These are phyloP conservation scores for Nycticorax nycticorax DNA, from an alignment of 2,113 vertebrate species.

Conservation along the genomic window DNA sequence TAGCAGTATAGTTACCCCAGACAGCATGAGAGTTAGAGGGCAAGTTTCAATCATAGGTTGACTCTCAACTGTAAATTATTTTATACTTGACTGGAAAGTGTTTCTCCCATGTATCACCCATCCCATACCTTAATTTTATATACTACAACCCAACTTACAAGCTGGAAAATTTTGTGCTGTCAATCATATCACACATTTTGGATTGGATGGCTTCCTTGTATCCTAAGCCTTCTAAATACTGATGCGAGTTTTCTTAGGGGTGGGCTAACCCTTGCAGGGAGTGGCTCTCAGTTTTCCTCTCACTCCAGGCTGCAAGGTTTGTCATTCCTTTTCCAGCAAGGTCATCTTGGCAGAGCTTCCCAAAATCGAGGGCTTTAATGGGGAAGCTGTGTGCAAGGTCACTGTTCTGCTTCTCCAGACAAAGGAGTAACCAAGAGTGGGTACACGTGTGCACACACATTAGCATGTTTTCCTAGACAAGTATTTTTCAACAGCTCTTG, in stretches of 20 bases:
- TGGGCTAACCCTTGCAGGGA: background rate
- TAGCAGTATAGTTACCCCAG: background rate
- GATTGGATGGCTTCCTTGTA: background rate
- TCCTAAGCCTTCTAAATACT: background rate
- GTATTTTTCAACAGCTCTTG: background rate
- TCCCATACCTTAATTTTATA: background rate
- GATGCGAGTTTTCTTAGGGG: background rate
- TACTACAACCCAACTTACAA: background rate
- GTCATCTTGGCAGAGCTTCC: background rate
- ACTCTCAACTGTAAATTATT: background rate
- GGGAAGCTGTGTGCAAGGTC: background rate
- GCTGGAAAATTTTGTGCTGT: background rate
- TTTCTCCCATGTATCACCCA: background rate
- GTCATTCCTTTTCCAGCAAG: background rate
- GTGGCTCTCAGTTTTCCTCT: background rate
- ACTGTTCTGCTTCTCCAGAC: background rate
- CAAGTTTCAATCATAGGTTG: background rate
- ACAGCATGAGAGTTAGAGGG: background rate
- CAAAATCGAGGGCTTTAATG: background rate
- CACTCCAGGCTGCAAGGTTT: background rate
- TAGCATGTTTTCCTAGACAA: background rate
- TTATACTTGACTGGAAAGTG: background rate
- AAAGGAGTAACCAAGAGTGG: background rate
- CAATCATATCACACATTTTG: background rate
- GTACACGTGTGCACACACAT: fast-evolving